phyloP scores from a whole-genome alignment of 2,113 vertebrate species.

The rabbit (Oryctolagus cuniculus) region mOryCun1.1 NC_091451.1:32574501-32575000 shows the following conservation, averaged over 20 bases:
- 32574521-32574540: too few relatives aligned
- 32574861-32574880: not conserved
- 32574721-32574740: not conserved
- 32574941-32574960: not conserved
- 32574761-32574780: not conserved
- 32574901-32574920: not conserved
- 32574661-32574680: too few relatives aligned
- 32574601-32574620: too few relatives aligned
- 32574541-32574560: too few relatives aligned
- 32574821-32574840: not conserved
- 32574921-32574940: not conserved
- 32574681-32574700: not conserved
- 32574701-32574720: not conserved
- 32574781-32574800: not conserved
- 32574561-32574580: too few relatives aligned
- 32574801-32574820: not conserved
- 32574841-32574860: not conserved
- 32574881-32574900: not conserved
- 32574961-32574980: not conserved
- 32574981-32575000: not conserved
- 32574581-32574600: too few relatives aligned
- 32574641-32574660: too few relatives aligned
- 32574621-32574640: too few relatives aligned
- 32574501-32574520: too few relatives aligned
- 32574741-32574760: not conserved